Evolutionary conservation across 2,888 invertebrate genomes (phyloP), one percentile per base, ranked within the genome.

Genomic region (Athalia rosae): DNA sequence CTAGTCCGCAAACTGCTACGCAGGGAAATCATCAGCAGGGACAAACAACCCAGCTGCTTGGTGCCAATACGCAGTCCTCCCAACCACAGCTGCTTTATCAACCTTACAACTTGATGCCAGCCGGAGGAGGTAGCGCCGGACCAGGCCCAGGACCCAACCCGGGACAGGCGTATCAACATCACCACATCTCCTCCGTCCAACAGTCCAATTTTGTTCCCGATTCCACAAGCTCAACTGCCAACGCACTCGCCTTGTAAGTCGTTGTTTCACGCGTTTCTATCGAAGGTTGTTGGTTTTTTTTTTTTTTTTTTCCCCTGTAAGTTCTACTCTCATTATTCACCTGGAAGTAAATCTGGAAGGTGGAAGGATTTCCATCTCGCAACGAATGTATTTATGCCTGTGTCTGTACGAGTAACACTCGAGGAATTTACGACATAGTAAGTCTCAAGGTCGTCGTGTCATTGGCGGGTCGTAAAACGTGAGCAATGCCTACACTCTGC

Each of bases 1-100:
- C 88, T 83, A 89, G 88, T 84, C 89, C 89, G 88, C 89, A 89
- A 85, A 89, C 89, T 85, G 89, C 89, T 83, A 88, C 87, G 82
- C 87, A 87, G 84, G 88, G 86, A 84, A 87, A 82, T 78, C 84
- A 83, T 78, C 77, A 64, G 71, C 86, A 87, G 83, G 83, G 84
- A 82, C 89, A 85, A 81, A 85, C 53, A 9, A 61, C 85, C 80
- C 87, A 86, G 82, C 84, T 85, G 77, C 82, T 85, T 76, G 74
- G 74, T 4, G 74, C 74, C 11, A 74, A 9, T 48, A 74, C 74
- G 13, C 74, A 74, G 74, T 74, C 74, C 3, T 53, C 53, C 13
- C 71, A 86, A 82, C 86, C 86, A 76, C 89, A 88, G 84, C 84
- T 87, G 82, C 87, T 89, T 78, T 89, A 89, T 84, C 89, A 89